Percentiles rank a stretch among this genome's conserved stretches.
Conservation (phyloP, 2,797 vertebrate species). For the Melopsittacus undulatus region DNA sequence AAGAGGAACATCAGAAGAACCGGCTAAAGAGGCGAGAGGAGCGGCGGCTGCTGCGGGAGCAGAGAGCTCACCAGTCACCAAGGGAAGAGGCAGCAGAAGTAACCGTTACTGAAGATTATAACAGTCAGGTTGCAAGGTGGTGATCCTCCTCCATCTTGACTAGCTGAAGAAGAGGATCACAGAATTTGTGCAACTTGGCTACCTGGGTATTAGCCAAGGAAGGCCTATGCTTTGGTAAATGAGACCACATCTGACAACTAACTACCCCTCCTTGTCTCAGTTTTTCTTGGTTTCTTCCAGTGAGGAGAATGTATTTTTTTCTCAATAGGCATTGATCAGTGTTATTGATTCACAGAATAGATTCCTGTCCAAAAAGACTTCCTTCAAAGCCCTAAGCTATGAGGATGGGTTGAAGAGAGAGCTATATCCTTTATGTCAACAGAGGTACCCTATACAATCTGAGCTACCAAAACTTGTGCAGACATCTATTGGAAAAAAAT, state of each 20-base stretch:
- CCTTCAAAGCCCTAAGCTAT: constrained; percentile 4
- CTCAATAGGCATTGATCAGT: background rate
- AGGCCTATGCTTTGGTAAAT: background rate
- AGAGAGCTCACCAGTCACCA: constrained; percentile 77
- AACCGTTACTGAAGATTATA: constrained; percentile 93
- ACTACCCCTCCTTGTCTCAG: constrained; percentile 10
- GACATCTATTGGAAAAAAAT: background rate
- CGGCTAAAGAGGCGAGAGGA: constrained; percentile 89
- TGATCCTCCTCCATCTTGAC: constrained; percentile 70
- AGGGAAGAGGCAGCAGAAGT: constrained; percentile 74
- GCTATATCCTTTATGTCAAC: background rate
- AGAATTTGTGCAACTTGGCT: background rate
- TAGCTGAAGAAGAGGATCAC: background rate
- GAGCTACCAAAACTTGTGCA: background rate
- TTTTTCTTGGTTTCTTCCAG: constrained; percentile 49
- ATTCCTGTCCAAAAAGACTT: background rate
- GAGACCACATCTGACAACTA: background rate
- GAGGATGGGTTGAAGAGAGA: background rate
- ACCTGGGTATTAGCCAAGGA: background rate
- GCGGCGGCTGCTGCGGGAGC: constrained; percentile 86
- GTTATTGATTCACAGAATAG: constrained; percentile 10
- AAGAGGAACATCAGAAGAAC: constrained; percentile 89
- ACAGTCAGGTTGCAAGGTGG: constrained; percentile 94
- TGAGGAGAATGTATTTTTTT: constrained; percentile 33
- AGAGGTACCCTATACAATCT: background rate